Evolutionary conservation across 2,888 invertebrate species (phyloP).

Genomic region (Patella ulyssiponensis): DNA sequence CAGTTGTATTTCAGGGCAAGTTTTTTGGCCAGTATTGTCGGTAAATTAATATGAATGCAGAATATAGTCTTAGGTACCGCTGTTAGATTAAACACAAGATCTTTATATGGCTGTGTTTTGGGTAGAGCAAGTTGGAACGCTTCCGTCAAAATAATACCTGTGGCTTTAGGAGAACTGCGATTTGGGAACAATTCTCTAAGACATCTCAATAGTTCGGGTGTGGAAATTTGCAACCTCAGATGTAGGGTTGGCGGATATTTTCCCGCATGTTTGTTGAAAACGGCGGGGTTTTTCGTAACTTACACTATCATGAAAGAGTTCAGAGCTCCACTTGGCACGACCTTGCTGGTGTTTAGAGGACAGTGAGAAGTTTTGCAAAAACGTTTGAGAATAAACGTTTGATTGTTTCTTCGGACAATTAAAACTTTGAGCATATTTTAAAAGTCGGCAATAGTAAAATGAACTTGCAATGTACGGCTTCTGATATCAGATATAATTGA

Average conservation of each 20-base stretch:
- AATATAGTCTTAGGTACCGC: background rate
- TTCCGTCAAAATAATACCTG: background rate
- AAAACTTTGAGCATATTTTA: background rate
- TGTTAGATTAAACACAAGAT: background rate
- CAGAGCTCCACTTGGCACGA: background rate
- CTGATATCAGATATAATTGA: background rate
- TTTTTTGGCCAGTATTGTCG: background rate
- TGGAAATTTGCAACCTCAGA: background rate
- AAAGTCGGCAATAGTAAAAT: background rate
- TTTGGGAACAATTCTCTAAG: background rate
- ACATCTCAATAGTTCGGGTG: background rate
- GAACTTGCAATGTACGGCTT: background rate
- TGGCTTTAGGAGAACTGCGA: too few species aligned
- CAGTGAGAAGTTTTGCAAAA: too few species aligned
- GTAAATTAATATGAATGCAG: background rate
- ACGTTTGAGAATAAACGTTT: too few species aligned
- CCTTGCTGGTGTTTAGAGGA: background rate
- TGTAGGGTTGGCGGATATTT: too few species aligned
- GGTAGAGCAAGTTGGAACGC: background rate
- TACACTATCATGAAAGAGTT: background rate
- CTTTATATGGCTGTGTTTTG: background rate
- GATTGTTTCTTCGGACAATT: background rate
- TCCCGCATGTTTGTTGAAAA: too few species aligned
- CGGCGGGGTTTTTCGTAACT: too few species aligned
- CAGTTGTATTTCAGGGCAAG: background rate